These are phyloP conservation scores for Hippocampus abdominalis DNA, from an alignment of 2,113 vertebrate genomes.

Conservation along the genomic window DNA sequence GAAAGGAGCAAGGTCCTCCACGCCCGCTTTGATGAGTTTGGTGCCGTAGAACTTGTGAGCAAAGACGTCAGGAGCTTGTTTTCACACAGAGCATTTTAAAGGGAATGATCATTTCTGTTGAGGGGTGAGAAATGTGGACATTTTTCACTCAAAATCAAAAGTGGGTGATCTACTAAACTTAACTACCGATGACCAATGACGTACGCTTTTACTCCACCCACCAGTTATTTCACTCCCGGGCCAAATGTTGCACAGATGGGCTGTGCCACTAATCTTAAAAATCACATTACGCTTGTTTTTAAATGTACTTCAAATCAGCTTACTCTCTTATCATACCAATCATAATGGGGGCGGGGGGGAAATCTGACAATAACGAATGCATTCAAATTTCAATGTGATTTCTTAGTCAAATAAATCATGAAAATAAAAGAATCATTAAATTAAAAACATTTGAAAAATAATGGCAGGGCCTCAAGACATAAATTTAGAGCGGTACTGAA, in stretches of 20 bases:
- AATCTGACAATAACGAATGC: constrained; percentile 28
- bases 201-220: constrained; percentile 27
- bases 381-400: constrained; percentile 5
- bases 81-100: not conserved
- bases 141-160: not conserved
- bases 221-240: constrained; percentile 34
- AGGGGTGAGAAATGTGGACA: not conserved
- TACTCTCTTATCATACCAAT: constrained; percentile 18
- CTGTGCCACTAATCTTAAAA: constrained; percentile 8
- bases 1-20: not conserved
- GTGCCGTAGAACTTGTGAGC: not conserved
- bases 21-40: not conserved
- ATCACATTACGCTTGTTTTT: constrained; percentile 7
- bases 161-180: constrained; percentile 3
- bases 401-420: not conserved
- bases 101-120: not conserved
- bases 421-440: not conserved
- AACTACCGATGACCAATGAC: constrained; percentile 4
- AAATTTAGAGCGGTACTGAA: too few species aligned
- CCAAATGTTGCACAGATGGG: constrained; percentile 40
- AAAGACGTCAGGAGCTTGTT: not conserved
- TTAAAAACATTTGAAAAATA: too few species aligned
- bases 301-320: constrained; percentile 25
- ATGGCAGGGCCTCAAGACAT: too few species aligned
- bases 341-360: constrained; percentile 7